Conservation (phyloP, 2,888 invertebrate species). For the Biston stratarius region DNA sequence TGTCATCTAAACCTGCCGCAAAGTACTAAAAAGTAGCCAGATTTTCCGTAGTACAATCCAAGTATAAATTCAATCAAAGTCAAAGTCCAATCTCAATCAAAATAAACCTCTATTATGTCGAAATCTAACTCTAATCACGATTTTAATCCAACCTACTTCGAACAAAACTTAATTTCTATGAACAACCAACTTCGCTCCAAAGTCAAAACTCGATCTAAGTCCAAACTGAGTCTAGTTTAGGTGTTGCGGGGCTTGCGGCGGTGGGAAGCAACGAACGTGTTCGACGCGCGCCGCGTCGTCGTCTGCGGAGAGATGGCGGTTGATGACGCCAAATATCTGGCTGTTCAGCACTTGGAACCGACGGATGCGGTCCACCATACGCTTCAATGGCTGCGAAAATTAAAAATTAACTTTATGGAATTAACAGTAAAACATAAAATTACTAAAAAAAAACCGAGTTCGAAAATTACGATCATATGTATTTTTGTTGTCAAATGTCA, state of each 20-base stretch:
- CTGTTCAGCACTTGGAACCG: slow-evolving; percentile 99
- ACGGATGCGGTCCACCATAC: slow-evolving; percentile 98
- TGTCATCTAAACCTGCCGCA: too few relatives aligned
- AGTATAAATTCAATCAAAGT: too few relatives aligned
- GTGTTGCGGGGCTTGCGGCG: slow-evolving; percentile 86
- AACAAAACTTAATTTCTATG: not conserved
- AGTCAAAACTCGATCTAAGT: not conserved
- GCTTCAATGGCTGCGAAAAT: slow-evolving; percentile 92
- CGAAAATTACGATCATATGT: too few relatives aligned
- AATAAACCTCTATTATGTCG: too few relatives aligned
- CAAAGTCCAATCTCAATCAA: not conserved
- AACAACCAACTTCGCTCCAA: not conserved
- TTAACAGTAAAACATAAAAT: not conserved
- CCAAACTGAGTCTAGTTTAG: slow-evolving; percentile 1
- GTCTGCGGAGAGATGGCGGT: slow-evolving; percentile 96
- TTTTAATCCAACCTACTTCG: not conserved
- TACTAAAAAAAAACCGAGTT: too few relatives aligned
- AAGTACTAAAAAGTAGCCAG: too few relatives aligned
- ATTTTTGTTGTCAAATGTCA: too few relatives aligned
- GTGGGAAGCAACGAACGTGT: slow-evolving; percentile 98
- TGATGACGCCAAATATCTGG: slow-evolving; percentile 98
- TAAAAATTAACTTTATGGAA: slow-evolving; percentile 8
- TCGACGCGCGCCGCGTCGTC: slow-evolving; percentile 93
- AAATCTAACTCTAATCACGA: too few relatives aligned
- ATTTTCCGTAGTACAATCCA: too few relatives aligned